Base-by-base conservation (phyloP, 2,113 vertebrate genomes). In the Stictonetta naevosa region DNA sequence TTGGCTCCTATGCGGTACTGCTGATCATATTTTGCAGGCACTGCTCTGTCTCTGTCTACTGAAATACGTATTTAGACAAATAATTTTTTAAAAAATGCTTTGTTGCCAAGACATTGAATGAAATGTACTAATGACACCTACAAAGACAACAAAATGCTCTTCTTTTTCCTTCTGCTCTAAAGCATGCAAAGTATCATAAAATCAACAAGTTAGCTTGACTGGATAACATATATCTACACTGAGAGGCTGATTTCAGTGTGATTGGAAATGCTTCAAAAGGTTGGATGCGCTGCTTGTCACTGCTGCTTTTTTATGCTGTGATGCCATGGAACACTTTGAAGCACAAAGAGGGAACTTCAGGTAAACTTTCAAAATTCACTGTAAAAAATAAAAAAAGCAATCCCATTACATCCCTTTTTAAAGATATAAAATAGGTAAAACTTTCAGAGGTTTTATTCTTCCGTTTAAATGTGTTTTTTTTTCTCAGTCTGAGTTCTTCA, bases 401-500 rank as follows among this genome's bases (percentile, higher is more conserved):
- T 78, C 85, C 74, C 62, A 16, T 80, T 93, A 60, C 62, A 95
- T 40, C 85, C 75, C 85, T 86, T 50, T 90, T 92, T 78, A 75
- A 85, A 95, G 87, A 66, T 97, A 95, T 29, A 97, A 97, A 97
- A 96, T 76, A 67, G 34, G 22, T 80, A 88, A 90, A 93, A 84
- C 59, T 80, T 60, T 44, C 58, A 79, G 82, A 87, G 60, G 38
- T 59, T 93, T 86, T 64, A 44, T 81, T 87, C 81, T 91, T 80
- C 91, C 44, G 5, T 34, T 69, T 46, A 55, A 83, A 78, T 31
- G 28, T 40, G 21, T 40, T 64, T 80, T 1, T 40, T 64, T 80
- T 1, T 48, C 18, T 42, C 55, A 4, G 25, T 82, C 26, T 38
- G 38, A 76, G 58, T 94, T 86, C 90, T 91, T 94, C 40, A 34